phyloP scores from a whole-genome alignment of 2,113 vertebrate species.

The Paramisgurnus dabryanus region DNA sequence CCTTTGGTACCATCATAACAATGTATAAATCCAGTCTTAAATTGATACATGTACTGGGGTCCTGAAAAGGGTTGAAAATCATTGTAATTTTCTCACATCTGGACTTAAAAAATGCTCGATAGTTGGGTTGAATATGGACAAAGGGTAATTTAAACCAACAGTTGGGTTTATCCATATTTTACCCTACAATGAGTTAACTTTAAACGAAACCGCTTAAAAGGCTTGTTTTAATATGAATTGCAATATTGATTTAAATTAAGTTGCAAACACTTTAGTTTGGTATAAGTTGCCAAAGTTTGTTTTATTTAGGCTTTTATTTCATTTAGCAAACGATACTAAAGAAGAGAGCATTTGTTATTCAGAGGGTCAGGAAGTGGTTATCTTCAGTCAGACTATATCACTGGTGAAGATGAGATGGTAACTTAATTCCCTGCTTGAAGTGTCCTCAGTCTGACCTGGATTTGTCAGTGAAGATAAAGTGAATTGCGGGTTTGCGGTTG shows the following conservation, averaged over 20 bases:
- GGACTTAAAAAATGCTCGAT: no score
- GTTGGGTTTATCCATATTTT: no score
- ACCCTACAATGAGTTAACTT: background rate
- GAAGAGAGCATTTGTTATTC: background rate
- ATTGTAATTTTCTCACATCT: no score
- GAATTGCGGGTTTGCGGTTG: slow-evolving; percentile 9
- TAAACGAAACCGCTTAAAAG: background rate
- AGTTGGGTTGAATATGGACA: no score
- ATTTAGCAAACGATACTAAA: background rate
- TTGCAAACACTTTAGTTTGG: background rate
- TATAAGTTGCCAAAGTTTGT: background rate
- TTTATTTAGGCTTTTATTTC: background rate
- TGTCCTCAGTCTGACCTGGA: slow-evolving; percentile 35
- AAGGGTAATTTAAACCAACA: no score
- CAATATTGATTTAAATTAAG: background rate
- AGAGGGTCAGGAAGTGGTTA: background rate
- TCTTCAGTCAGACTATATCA: background rate
- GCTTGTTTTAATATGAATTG: background rate
- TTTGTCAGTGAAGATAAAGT: slow-evolving; percentile 30
- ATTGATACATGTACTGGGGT: no score
- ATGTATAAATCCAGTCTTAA: no score
- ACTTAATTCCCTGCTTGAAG: background rate
- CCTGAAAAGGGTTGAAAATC: no score
- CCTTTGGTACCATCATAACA: no score
- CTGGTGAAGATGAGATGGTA: background rate